Conservation (phyloP, 2,113 vertebrate genomes). For the Pedionomus torquatus region DNA sequence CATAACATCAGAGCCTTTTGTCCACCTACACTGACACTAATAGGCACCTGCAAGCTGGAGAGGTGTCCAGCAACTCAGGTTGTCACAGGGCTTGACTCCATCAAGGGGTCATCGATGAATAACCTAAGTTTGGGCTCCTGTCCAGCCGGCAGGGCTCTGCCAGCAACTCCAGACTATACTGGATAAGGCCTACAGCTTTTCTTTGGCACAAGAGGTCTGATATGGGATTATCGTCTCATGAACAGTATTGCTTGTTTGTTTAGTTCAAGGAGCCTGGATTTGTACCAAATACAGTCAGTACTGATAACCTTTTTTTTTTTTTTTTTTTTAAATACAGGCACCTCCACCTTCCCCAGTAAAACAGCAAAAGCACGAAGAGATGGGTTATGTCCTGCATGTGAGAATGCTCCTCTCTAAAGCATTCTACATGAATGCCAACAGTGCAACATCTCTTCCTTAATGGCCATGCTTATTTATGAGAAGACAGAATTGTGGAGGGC, state of each 20-base stretch:
- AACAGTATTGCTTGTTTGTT: background rate
- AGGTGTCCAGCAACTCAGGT: background rate
- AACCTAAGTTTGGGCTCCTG: background rate
- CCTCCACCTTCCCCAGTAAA: background rate
- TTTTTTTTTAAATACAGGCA: background rate
- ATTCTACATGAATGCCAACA: background rate
- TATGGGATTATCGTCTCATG: background rate
- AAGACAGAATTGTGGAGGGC: background rate
- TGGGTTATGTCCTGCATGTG: background rate
- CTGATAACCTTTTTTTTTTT: background rate
- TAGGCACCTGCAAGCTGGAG: background rate
- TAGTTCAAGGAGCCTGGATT: background rate
- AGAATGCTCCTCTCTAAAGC: background rate
- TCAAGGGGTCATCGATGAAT: background rate
- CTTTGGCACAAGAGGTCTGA: background rate
- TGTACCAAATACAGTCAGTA: background rate
- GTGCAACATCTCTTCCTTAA: background rate
- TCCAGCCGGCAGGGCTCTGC: background rate
- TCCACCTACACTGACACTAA: slow-evolving; percentile 18
- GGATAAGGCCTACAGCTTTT: background rate
- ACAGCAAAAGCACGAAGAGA: background rate
- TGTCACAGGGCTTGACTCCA: background rate
- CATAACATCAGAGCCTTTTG: slow-evolving; percentile 31
- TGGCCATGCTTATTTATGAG: background rate
- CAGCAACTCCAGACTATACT: background rate